Base-by-base conservation (phyloP, 2,797 vertebrate species). In the Mallotus villosus region DNA sequence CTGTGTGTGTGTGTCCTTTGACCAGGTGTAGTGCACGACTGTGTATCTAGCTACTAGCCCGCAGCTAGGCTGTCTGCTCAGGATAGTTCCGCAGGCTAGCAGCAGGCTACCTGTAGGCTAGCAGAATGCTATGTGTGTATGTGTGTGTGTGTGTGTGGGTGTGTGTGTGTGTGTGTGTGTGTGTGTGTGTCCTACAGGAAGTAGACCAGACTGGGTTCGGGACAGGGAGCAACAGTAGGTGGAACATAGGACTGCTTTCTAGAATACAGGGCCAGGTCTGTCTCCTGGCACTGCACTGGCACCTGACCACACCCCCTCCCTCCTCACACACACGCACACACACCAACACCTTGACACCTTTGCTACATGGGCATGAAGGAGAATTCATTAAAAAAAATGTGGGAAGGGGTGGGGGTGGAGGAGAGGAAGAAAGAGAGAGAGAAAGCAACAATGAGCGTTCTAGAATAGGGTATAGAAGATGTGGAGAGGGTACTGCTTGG, bases 401-500 rank as follows among this genome's bases (percentile, higher is more conserved):
- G 0, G 37, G 2, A 11, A 11, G 37, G 37, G 8, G 9, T 9
- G 9, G 37, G 9, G 37, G 37, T 41, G 8, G 9, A 41, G 37
- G 8, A 41, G 37, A 41, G 37, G 37, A 41, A 12, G 37, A 41
- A 41, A 55, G 53, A 55, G 6, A 21, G 12, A 19, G 74, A 63
- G 62, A 34, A 19, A 49, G 62, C 37, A 41, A 11, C 11, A 7
- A 41, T 41, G 62, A 37, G 29, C 2, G 62, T n/a, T n/a, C n/a
- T n/a, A n/a, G n/a, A n/a, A 66, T 65, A 77, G 63, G 74, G 68
- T 49, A 73, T 61, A 72, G 67, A 76, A 73, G 76, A 72, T 83
- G 55, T 68, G 72, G 72, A 74, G 79, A 81, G 79, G 17, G 51
- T 55, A 55, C 37, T 5, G n/a, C 16, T 55, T n/a, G 16, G n/a